A percentile compares a stretch with the other conserved stretches of the same genome.
Conservation (phyloP, 2,797 vertebrate genomes). For the Peromyscus eremicus region DNA sequence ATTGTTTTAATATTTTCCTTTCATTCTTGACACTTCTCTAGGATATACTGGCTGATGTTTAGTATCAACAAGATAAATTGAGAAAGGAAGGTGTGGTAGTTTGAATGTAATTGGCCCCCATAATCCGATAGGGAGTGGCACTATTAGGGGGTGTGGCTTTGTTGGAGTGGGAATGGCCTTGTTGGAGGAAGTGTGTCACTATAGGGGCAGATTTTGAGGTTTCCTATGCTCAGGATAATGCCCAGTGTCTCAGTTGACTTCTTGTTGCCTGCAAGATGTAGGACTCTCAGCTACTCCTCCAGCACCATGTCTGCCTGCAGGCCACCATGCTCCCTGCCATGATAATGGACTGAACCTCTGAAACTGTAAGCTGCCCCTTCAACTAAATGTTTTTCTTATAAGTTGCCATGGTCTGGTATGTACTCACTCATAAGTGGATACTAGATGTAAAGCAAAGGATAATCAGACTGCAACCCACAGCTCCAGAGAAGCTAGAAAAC, state of each 20-base stretch:
- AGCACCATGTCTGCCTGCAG: not conserved
- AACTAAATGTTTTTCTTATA: not conserved
- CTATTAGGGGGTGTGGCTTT: not conserved
- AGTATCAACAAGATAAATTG: constrained; percentile 26
- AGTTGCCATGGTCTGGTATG: not conserved
- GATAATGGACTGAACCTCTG: not conserved
- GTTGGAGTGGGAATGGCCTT: not conserved
- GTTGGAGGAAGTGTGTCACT: not conserved
- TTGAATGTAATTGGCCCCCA: not conserved
- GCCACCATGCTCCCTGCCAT: not conserved
- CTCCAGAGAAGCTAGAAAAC: too few relatives aligned
- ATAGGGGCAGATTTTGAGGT: not conserved
- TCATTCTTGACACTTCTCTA: not conserved
- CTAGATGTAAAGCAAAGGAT: too few relatives aligned
- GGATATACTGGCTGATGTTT: not conserved
- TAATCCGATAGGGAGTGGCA: not conserved
- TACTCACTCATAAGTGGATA: too few relatives aligned
- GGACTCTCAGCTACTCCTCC: not conserved
- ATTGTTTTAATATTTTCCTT: constrained; percentile 26
- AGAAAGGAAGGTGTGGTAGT: not conserved
- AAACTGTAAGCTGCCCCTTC: not conserved
- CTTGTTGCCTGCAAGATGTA: not conserved
- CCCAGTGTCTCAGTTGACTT: not conserved
- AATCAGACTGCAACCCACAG: too few relatives aligned
- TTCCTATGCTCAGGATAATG: not conserved